phyloP scores from a whole-genome alignment of 1,140 invertebrate species.

The Penaeus japonicus region DNA sequence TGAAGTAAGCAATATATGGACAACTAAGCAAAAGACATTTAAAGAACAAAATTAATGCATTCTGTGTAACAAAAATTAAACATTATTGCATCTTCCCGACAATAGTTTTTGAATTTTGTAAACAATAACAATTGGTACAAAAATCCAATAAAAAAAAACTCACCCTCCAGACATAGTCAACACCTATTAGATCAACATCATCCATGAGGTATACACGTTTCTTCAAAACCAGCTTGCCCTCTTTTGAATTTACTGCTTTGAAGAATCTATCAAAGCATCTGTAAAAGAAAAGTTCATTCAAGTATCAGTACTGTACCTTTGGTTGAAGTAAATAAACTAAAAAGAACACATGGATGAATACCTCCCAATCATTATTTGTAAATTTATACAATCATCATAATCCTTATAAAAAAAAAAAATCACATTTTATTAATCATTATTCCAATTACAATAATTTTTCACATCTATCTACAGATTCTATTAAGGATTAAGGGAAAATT shows the following conservation, averaged over 20 bases:
- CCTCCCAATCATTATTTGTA: too few relatives aligned
- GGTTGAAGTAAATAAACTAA: background rate
- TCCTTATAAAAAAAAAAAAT: too few relatives aligned
- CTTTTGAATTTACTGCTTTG: slow-evolving; percentile 95
- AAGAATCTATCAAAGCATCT: slow-evolving; percentile 93
- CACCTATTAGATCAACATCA: slow-evolving; percentile 85
- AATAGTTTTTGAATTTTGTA: too few relatives aligned
- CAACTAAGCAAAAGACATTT: too few relatives aligned
- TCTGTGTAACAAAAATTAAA: background rate
- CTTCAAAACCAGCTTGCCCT: slow-evolving; percentile 89
- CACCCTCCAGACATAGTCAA: slow-evolving; percentile 96
- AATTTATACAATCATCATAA: too few relatives aligned
- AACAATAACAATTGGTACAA: background rate
- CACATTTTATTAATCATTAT: too few relatives aligned
- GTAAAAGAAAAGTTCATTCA: slow-evolving; percentile 59
- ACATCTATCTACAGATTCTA: too few relatives aligned
- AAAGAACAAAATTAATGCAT: background rate
- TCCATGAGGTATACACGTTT: slow-evolving; percentile 78
- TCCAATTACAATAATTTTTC: too few relatives aligned
- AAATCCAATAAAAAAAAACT: slow-evolving; percentile 59
- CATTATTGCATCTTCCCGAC: background rate
- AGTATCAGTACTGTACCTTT: background rate
- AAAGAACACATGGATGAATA: too few relatives aligned
- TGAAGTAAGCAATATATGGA: too few relatives aligned
- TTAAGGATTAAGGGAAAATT: background rate